Evolutionary conservation across 2,797 vertebrate species (phyloP), one percentile per base, ranked within the genome.

Genomic region (Microctenopoma stevenorrisi): DNA sequence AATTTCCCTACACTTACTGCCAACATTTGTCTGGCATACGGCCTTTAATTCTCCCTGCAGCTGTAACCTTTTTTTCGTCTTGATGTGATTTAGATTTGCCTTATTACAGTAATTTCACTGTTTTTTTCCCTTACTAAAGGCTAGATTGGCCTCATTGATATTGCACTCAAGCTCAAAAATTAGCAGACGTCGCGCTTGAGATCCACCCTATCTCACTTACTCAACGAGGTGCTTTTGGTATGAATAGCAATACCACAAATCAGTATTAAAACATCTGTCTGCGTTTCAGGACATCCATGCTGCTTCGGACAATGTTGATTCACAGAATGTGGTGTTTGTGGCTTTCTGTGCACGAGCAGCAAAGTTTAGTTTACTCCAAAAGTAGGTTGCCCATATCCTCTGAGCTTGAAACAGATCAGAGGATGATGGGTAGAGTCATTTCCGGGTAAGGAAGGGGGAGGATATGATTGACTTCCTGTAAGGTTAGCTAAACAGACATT

Each of bases 71-170:
- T 26, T 64, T 26, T 78, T 62, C 26, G 60, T 75, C 69, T 18
- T 37, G 16, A 73, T 61, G 70, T 22, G 22, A 77, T 79, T 68
- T 62, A 57, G 33, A 66, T 88, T 82, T 64, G 86, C 85, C 80
- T 88, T 89, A 81, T 82, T 81, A 82, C 50, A 33, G 18, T 51
- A 80, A 81, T 46, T 5, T 77, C 42, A 11, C 37, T 4, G 5
- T 13, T 52, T 18, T 54, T 30, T 35, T 35, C 55, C 18, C 44
- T 48, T 43, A 49, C 25, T 8, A 50, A 74, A 63, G 67, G 67
- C 56, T 53, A 62, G 14, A 47, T 68, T 76, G 72, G 72, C 83
- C 76, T 81, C 74, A 0, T 60, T 54, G 55, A 72, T 37, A 5
- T 57, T 60, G 50, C 58, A 38, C 77, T 78, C 42, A 52, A 64